Conservation (phyloP, 2,888 invertebrate species). For the Synanthedon myopaeformis region DNA sequence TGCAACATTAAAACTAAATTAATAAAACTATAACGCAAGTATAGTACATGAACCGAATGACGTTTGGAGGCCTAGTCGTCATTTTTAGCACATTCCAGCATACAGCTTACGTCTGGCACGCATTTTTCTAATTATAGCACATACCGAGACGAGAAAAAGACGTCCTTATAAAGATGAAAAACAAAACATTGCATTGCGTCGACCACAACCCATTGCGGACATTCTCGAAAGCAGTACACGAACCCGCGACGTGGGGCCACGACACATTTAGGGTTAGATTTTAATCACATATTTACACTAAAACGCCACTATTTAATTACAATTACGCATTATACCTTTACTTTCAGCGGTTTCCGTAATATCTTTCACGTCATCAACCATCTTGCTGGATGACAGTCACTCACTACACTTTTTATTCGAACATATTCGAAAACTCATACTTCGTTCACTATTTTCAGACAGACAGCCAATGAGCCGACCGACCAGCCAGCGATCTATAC, state of each 20-base stretch:
- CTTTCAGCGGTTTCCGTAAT: conserved; percentile 66
- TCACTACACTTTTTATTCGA: conserved; percentile 68
- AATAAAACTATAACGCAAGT: background rate
- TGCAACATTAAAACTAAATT: background rate
- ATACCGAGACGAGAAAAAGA: conserved; percentile 63
- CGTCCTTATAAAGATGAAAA: conserved; percentile 61
- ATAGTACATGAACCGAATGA: background rate
- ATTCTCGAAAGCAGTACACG: conserved; percentile 59
- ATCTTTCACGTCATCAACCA: conserved; percentile 70
- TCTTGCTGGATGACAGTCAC: conserved; percentile 68
- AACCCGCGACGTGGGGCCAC: conserved; percentile 67
- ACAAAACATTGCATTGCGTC: conserved; percentile 56
- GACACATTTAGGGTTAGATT: conserved; percentile 66
- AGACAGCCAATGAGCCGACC: conserved; percentile 11
- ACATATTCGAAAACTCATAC: conserved; percentile 69
- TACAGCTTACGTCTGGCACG: conserved; percentile 35
- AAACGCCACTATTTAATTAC: conserved; percentile 54
- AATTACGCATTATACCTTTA: conserved; percentile 64
- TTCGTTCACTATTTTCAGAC: conserved; percentile 69
- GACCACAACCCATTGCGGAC: conserved; percentile 51
- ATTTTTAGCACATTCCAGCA: conserved; percentile 36
- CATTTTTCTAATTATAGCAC: conserved; percentile 63
- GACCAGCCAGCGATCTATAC: conserved; percentile 66
- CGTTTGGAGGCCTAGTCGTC: conserved; percentile 1
- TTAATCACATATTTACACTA: conserved; percentile 60